These are phyloP conservation scores for Gallinago media DNA, from an alignment of 2,113 vertebrate genomes.

Conservation along the genomic window DNA sequence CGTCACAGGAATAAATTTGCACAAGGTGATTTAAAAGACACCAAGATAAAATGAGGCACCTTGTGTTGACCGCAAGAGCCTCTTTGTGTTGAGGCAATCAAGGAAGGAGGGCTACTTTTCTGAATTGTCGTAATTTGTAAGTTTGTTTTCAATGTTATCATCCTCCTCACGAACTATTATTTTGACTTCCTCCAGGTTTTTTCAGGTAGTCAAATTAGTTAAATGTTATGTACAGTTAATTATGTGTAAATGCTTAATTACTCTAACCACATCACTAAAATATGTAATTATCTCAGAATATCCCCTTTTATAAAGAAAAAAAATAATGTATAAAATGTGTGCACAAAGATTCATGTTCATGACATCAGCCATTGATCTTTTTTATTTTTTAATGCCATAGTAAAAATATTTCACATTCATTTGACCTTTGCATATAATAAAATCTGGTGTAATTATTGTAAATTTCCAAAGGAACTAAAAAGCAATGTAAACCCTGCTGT, in stretches of 20 bases:
- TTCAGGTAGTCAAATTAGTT: not conserved
- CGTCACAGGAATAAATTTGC: not conserved
- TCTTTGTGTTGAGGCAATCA: not conserved
- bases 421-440: not conserved
- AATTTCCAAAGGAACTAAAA: not conserved
- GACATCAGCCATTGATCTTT: not conserved
- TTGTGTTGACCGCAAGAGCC: not conserved
- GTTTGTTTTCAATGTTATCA: not conserved
- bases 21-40: not conserved
- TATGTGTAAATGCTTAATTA: conserved; percentile 44
- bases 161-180: not conserved
- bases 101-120: not conserved
- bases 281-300: conserved; percentile 22
- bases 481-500: rapidly evolving
- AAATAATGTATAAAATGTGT: not conserved
- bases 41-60: not conserved
- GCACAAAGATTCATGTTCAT: not conserved
- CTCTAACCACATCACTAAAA: conserved; percentile 41
- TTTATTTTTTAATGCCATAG: not conserved
- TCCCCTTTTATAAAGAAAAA: conserved; percentile 24
- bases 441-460: not conserved
- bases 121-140: not conserved
- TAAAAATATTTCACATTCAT: not conserved
- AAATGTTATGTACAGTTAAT: conserved; percentile 55
- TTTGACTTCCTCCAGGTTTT: not conserved